Conservation (phyloP, 2,113 vertebrate species). For the Chrysemys picta region DNA sequence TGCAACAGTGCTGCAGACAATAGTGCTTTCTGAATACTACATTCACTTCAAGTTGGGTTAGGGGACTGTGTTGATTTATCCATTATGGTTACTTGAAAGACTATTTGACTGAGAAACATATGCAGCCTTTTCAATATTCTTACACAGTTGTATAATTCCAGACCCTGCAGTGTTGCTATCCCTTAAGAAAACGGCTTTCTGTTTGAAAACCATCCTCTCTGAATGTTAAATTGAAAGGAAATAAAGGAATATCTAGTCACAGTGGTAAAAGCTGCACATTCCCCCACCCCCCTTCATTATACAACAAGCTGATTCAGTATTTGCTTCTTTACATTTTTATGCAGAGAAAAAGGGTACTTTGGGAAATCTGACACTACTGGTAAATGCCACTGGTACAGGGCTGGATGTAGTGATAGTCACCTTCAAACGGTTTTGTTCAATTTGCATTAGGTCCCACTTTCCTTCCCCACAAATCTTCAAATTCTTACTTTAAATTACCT, state of each 20-base stretch:
- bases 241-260: conserved; percentile 75
- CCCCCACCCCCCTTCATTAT: conserved; percentile 70
- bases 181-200: conserved; percentile 76
- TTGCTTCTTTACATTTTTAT: conserved; percentile 73
- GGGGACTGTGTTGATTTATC: conserved; percentile 60
- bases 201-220: conserved; percentile 73
- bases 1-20: conserved; percentile 5
- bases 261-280: conserved; percentile 52
- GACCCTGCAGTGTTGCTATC: conserved; percentile 63
- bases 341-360: conserved; percentile 74
- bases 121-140: conserved; percentile 76
- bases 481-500: background rate
- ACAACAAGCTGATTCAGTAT: conserved; percentile 57
- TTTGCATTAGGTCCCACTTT: background rate
- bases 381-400: conserved; percentile 69
- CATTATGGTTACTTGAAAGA: conserved; percentile 68
- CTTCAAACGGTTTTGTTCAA: conserved; percentile 35
- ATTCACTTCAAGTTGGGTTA: conserved; percentile 67
- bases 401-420: conserved; percentile 18
- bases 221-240: conserved; percentile 77
- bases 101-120: conserved; percentile 73
- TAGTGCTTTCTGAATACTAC: conserved; percentile 68
- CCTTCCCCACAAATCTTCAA: background rate
- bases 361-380: conserved; percentile 76
- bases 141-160: conserved; percentile 77